Conservation (phyloP, 2,888 invertebrate species). For the Netelia fuscicornis region DNA sequence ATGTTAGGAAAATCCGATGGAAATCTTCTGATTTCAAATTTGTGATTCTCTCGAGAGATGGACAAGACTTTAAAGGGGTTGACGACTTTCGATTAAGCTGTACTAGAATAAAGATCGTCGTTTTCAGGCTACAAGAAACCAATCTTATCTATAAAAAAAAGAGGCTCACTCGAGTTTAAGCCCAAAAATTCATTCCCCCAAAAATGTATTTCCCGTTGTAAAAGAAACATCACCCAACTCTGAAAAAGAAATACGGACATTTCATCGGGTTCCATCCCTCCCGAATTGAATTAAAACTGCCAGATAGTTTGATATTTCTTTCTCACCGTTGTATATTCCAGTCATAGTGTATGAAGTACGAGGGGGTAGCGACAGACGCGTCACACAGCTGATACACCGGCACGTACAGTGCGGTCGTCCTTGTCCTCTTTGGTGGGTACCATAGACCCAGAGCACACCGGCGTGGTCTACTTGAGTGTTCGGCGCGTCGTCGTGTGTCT, state of each 20-base stretch:
- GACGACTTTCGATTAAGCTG: too few relatives aligned
- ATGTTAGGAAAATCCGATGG: too few relatives aligned
- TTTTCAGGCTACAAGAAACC: too few relatives aligned
- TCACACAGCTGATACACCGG: not conserved
- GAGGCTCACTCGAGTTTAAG: too few relatives aligned
- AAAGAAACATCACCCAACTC: not conserved
- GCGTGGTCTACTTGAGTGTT: slow-evolving; percentile 38
- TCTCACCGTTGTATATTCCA: not conserved
- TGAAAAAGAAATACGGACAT: not conserved
- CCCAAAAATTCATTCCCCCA: not conserved
- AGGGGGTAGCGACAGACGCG: not conserved
- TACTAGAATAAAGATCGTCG: too few relatives aligned
- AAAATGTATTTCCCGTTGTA: not conserved
- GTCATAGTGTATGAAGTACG: not conserved
- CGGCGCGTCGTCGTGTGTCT: slow-evolving; percentile 43
- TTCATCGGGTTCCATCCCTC: not conserved
- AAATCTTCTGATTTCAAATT: too few relatives aligned
- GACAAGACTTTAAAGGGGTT: too few relatives aligned
- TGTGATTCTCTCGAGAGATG: too few relatives aligned
- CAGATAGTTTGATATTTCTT: not conserved
- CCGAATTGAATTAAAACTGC: not conserved
- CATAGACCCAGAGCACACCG: not conserved
- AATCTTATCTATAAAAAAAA: too few relatives aligned
- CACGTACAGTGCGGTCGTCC: slow-evolving; percentile 9
- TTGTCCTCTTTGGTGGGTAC: slow-evolving; percentile 24